Conservation (phyloP, 2,113 vertebrate species). For the Corythaixoides concolor region DNA sequence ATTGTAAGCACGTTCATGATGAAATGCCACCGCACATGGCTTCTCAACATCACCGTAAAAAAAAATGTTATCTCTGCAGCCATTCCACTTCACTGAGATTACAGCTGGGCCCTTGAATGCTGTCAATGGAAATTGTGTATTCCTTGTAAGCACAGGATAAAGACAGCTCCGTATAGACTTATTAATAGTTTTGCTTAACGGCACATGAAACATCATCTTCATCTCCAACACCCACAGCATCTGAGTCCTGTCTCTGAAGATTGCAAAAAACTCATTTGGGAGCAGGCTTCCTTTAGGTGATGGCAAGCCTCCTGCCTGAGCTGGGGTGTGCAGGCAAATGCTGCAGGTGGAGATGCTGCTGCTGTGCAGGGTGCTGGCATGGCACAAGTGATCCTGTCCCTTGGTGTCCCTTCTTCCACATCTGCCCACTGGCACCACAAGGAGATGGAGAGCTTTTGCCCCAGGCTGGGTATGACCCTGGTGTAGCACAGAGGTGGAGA, state of each 20-base stretch:
- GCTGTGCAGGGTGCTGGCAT: background rate
- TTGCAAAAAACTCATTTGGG: background rate
- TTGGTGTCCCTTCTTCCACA: background rate
- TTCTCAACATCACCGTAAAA: background rate
- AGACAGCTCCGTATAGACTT: background rate
- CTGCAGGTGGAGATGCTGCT: background rate
- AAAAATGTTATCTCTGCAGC: background rate
- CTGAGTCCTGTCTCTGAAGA: background rate
- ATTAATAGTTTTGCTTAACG: background rate
- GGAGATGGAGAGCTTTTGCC: background rate
- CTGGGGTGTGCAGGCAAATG: accelerated
- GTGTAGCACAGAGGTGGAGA: background rate
- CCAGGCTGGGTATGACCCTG: background rate
- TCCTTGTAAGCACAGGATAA: background rate
- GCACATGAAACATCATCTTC: background rate
- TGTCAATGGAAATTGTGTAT: background rate
- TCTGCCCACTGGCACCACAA: accelerated
- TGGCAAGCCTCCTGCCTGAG: accelerated
- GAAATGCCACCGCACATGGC: background rate
- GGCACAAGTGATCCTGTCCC: background rate
- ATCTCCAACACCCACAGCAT: background rate
- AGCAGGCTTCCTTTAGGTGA: accelerated
- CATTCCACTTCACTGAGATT: background rate
- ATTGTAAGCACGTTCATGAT: background rate
- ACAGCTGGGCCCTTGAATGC: background rate